Percentiles rank a stretch among this genome's conserved stretches.
These are phyloP conservation scores for Leptodactylus fuscus DNA, from an alignment of 2,113 vertebrate species.

Conservation along the genomic window DNA sequence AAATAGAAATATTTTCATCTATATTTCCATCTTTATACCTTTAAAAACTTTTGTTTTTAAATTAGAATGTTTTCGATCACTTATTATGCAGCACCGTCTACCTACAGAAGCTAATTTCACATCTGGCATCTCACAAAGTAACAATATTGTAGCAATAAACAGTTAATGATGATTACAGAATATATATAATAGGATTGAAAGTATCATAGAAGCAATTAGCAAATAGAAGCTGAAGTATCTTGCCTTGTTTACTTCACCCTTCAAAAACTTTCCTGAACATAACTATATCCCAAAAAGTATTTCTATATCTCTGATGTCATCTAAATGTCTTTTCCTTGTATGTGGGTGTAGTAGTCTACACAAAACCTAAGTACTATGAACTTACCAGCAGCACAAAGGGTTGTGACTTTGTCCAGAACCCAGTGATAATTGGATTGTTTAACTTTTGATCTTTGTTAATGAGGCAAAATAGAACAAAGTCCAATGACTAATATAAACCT, in stretches of 20 bases:
- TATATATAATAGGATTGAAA: neutral
- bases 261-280: neutral
- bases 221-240: neutral
- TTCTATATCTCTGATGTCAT: neutral
- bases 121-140: neutral
- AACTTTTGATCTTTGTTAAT: constrained; percentile 6
- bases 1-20: no score
- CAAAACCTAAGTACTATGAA: neutral
- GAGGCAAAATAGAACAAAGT: neutral
- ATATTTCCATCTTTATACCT: neutral
- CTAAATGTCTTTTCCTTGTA: neutral
- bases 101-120: neutral
- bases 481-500: neutral
- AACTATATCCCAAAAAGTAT: neutral
- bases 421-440: neutral
- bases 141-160: neutral
- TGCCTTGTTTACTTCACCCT: neutral
- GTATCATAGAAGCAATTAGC: neutral
- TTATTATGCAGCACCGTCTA: neutral
- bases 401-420: neutral
- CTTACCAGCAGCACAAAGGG: neutral
- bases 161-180: neutral
- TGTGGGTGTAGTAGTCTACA: neutral
- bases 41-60: neutral
- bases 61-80: neutral